These are phyloP conservation scores for Cherax destructor DNA, from an alignment of 1,140 invertebrate genomes.

Conservation along the genomic window DNA sequence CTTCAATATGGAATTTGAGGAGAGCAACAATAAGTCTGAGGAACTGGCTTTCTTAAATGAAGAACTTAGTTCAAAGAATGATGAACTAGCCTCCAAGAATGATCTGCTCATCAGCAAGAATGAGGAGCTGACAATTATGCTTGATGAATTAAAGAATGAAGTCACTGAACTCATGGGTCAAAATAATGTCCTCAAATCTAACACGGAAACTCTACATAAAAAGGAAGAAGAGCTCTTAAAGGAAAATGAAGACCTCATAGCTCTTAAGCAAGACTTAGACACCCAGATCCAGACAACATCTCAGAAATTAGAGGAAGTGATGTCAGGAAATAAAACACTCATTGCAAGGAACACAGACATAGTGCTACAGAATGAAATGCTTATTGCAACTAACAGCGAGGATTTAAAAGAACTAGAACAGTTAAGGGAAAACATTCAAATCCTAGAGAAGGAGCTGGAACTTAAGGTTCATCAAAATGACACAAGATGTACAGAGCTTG, in stretches of 20 bases:
- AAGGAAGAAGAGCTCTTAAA: conserved; percentile 12
- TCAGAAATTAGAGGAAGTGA: neutral
- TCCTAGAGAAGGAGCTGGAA: neutral
- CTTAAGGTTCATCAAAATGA: too few species aligned
- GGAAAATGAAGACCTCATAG: conserved; percentile 5
- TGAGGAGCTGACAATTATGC: conserved; percentile 5
- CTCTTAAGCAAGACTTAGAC: neutral
- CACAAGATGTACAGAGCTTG: neutral
- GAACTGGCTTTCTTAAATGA: conserved; percentile 30
- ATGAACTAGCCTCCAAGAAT: conserved; percentile 33
- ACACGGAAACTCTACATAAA: conserved; percentile 7
- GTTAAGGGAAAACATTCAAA: neutral
- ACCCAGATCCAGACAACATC: neutral
- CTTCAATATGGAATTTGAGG: conserved; percentile 4
- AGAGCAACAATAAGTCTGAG: conserved; percentile 10
- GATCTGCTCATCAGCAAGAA: conserved; percentile 30
- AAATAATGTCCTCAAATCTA: conserved; percentile 24
- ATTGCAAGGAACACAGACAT: conserved; percentile 28
- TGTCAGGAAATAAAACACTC: conserved; percentile 27
- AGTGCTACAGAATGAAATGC: conserved; percentile 11
- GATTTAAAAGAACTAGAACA: neutral
- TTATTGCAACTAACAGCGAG: neutral
- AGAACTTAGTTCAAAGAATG: conserved; percentile 41
- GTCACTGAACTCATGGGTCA: conserved; percentile 17
- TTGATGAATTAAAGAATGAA: conserved; percentile 11